Evolutionary conservation across 2,888 invertebrate genomes (phyloP), one percentile per base, ranked within the genome.

Genomic region (Girardia tigrina): DNA sequence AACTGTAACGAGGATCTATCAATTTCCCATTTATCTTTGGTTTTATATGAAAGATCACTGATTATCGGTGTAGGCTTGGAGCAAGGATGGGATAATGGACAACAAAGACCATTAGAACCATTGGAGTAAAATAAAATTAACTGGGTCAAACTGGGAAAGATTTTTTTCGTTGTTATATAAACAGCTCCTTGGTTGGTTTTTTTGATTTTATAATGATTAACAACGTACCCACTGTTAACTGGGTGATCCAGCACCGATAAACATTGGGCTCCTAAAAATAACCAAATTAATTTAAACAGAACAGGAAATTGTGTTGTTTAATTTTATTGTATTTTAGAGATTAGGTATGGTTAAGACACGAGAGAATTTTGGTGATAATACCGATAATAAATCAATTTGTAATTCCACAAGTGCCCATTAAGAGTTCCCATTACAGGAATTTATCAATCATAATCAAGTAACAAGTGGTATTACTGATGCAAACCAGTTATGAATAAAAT

Each of bases 141-240:
- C 14, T 29, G 28, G 23, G 71, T 27, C 2, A 71, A 28, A 29
- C 71, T 71, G 23, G 71, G 28, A n/a, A 71, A 71, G 23, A 29
- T 71, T 29, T 71, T 27, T n/a, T 29, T 27, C 1, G 71, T 71
- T 4, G 71, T 71, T 6, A 71, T 71, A n/a, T 71, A 71, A 4
- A 14, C 28, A 29, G 28, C 71, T 83, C 94, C 92, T 77, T 82
- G 81, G 81, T 94, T 94, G 81, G 94, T 86, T 6, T 91, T 91
- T 83, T 95, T 93, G 82, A 98, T 94, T 86, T 95, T 93, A 86
- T 97, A 97, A 85, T 98, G 97, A 84, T 95, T 95, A 56, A 95
- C 94, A 82, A 94, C 94, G 0, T 80, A 80, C 84, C 91, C 92
- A 71, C 91, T 90, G 78, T 91, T 87, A 26, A 89, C 89, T 81